Evolutionary conservation across 2,888 invertebrate genomes (phyloP), one percentile per base, ranked within the genome.

Genomic region (Ceramica pisi): DNA sequence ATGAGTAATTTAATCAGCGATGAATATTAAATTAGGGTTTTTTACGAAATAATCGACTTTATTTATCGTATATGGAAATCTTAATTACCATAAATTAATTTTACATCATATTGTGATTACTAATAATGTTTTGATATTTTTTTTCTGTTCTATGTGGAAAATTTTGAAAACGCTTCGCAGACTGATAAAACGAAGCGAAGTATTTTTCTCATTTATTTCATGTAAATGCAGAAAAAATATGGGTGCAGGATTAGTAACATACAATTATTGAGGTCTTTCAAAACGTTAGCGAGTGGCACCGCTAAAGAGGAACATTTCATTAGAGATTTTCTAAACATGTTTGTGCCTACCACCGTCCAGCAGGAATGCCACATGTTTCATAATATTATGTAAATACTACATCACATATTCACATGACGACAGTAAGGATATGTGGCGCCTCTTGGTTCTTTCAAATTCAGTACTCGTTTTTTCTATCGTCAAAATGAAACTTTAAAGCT

Each of bases 311-410:
- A 64, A 50, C 65, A 59, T 72, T 71, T 65, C 59, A 65, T 53
- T 68, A 71, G 65, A 68, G n/a, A 62, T 82, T 67, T 71, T 79
- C 71, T 56, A 63, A 80, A 67, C 71, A 83, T 60, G 83, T 83
- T 74, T 77, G 51, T 65, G 66, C 64, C 61, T 62, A 44, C n/a
- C 23, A 35, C 14, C 51, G 73, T 56, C 56, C 56, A 57, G 3
- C 51, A 70, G 68, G 62, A 83, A 73, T 77, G 56, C 31, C 7
- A 50, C 21, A 55, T 19, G 56, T 77, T 73, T 77, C 68, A 71
- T 68, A 67, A 71, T 65, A 61, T 67, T 65, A 61, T 67, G 55
- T 59, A 70, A 71, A 71, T 69, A 57, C 23, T 65, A 51, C 48
- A 38, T n/a, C n/a, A 60, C 14, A 41, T 41, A 38, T 16, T 19